Conservation (phyloP, 2,797 vertebrate genomes). For the Melanogrammus aeglefinus region DNA sequence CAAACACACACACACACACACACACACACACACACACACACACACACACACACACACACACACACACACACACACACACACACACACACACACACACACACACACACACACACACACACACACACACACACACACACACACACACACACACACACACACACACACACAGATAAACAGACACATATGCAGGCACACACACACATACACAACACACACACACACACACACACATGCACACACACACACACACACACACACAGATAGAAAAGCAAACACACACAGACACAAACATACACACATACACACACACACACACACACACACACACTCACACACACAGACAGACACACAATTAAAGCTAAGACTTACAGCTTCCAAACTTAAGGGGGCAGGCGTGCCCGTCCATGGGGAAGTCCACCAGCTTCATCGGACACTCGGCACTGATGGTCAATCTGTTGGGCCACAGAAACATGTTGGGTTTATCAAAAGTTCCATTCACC, state of each 20-base stretch:
- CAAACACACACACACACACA: no score
- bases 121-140: background rate
- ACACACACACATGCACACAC: background rate
- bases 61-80: background rate
- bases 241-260: background rate
- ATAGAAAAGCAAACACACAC: no score
- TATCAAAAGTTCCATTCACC: slow-evolving; percentile 7
- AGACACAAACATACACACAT: background rate
- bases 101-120: background rate
- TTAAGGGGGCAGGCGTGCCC: slow-evolving; percentile 96
- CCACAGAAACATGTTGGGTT: slow-evolving; percentile 14
- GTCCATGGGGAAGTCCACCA: slow-evolving; percentile 99
- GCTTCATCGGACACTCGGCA: slow-evolving; percentile 96
- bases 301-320: no score
- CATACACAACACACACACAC: background rate
- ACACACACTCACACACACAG: background rate
- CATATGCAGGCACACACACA: no score
- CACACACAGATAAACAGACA: no score
- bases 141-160: no score
- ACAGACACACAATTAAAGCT: background rate
- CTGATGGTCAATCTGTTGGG: slow-evolving; percentile 89
- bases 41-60: background rate
- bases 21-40: no score
- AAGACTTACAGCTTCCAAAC: slow-evolving; percentile 97
- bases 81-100: background rate